Percentiles rank a stretch among this genome's conserved stretches.
Evolutionary conservation across 2,113 vertebrate species (phyloP).

Genomic region (Rhodinocichla rosea): DNA sequence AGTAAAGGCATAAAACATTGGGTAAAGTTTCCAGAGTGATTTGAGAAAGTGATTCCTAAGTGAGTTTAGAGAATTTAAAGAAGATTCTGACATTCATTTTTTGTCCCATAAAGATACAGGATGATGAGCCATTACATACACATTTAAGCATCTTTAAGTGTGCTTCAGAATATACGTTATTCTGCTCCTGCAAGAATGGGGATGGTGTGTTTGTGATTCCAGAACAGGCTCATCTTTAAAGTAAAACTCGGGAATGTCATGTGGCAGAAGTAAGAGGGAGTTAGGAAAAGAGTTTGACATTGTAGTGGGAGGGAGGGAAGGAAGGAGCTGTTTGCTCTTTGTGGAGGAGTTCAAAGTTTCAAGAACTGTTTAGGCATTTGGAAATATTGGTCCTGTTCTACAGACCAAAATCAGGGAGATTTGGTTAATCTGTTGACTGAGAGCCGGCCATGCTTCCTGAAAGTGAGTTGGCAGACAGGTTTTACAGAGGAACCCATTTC

Average conservation of each 20-base stretch:
- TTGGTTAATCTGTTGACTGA: background rate
- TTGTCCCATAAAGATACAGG: background rate
- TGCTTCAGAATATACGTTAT: background rate
- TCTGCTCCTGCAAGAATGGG: background rate
- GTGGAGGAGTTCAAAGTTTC: background rate
- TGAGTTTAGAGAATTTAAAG: constrained; percentile 12
- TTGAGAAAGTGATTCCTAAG: constrained; percentile 3
- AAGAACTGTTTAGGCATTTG: background rate
- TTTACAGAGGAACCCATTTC: background rate
- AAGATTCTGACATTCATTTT: constrained; percentile 7
- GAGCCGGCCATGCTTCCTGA: background rate
- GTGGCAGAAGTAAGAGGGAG: background rate
- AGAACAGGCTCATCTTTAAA: background rate
- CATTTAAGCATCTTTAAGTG: background rate
- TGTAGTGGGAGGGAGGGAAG: background rate
- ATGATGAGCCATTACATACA: background rate
- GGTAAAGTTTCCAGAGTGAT: background rate
- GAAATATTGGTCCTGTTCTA: background rate
- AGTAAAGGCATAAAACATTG: constrained; percentile 21
- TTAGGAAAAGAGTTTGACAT: background rate
- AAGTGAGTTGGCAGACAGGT: background rate
- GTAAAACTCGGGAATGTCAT: background rate
- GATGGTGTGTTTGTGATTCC: background rate
- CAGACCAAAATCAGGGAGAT: background rate
- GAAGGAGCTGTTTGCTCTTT: background rate